Conservation (phyloP, 2,113 vertebrate species). For the Solea solea region DNA sequence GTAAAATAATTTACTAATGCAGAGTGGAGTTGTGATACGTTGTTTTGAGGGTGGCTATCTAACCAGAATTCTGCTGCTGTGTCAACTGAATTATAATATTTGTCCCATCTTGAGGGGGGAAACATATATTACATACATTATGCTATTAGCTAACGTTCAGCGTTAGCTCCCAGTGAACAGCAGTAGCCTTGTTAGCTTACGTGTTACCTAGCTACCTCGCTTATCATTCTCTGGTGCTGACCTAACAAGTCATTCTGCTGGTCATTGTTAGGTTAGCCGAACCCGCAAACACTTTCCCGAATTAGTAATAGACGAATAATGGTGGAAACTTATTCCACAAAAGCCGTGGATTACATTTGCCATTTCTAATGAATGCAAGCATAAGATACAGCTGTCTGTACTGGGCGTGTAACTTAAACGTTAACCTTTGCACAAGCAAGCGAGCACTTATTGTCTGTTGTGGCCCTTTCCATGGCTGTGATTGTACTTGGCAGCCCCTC, state of each 20-base stretch:
- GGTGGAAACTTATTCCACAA: not conserved
- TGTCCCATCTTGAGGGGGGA: not conserved
- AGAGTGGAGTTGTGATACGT: not conserved
- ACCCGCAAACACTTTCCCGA: not conserved
- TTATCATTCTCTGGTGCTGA: not conserved
- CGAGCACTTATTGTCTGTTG: slow-evolving; percentile 54
- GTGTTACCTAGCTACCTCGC: slow-evolving; percentile 15
- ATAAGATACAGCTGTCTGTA: slow-evolving; percentile 2
- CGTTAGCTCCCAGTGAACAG: slow-evolving; percentile 51
- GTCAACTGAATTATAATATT: not conserved
- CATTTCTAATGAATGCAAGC: slow-evolving; percentile 15
- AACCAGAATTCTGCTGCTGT: too few relatives aligned
- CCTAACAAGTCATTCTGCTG: not conserved
- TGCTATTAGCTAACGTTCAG: slow-evolving; percentile 33
- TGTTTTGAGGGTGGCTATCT: not conserved
- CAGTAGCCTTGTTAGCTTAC: slow-evolving; percentile 33
- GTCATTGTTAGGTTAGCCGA: not conserved
- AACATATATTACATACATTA: not conserved
- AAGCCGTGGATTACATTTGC: not conserved
- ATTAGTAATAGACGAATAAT: not conserved
- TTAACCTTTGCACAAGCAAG: slow-evolving; percentile 56
- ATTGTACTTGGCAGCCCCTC: slow-evolving; percentile 45
- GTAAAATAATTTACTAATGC: not conserved
- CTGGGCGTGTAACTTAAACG: slow-evolving; percentile 57
- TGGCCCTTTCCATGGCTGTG: slow-evolving; percentile 51